These are phyloP conservation scores for Polylopha cassiicola DNA, from an alignment of 2,888 invertebrate genomes.

Conservation along the genomic window DNA sequence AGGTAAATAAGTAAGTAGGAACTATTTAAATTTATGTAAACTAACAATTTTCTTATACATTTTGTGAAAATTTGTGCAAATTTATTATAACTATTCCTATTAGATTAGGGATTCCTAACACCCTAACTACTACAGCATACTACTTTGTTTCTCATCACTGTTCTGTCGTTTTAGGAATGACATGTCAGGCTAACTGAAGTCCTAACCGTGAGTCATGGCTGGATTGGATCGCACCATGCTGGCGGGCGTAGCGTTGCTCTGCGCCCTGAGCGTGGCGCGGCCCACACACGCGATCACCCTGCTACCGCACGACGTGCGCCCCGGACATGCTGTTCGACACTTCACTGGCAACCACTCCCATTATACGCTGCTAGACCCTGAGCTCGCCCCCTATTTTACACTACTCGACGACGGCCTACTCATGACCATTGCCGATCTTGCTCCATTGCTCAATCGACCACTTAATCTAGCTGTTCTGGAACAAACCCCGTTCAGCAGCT, in stretches of 20 bases:
- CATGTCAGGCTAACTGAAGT: slow-evolving; percentile 57
- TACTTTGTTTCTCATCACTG: slow-evolving; percentile 10
- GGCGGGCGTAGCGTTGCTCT: slow-evolving; percentile 62
- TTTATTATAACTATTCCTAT: too few species aligned
- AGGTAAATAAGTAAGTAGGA: too few species aligned
- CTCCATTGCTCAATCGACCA: slow-evolving; percentile 87
- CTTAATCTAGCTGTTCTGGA: slow-evolving; percentile 89
- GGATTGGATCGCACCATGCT: slow-evolving; percentile 58
- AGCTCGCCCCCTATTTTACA: slow-evolving; percentile 90
- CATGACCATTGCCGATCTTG: slow-evolving; percentile 92
- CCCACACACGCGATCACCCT: slow-evolving; percentile 75
- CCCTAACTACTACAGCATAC: background rate
- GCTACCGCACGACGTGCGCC: slow-evolving; percentile 92
- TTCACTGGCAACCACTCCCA: slow-evolving; percentile 79
- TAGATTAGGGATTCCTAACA: background rate
- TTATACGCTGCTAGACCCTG: slow-evolving; percentile 83
- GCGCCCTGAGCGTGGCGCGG: slow-evolving; percentile 50
- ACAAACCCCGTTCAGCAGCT: slow-evolving; percentile 86
- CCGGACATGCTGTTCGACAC: slow-evolving; percentile 91
- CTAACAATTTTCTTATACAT: too few species aligned
- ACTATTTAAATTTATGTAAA: too few species aligned
- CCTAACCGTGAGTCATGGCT: slow-evolving; percentile 35
- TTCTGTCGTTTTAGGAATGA: slow-evolving; percentile 54
- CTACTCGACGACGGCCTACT: slow-evolving; percentile 91
- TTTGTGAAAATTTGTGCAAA: too few species aligned